phyloP scores from a whole-genome alignment of 2,113 vertebrate genomes.

The Antechinus stuartii region DNA sequence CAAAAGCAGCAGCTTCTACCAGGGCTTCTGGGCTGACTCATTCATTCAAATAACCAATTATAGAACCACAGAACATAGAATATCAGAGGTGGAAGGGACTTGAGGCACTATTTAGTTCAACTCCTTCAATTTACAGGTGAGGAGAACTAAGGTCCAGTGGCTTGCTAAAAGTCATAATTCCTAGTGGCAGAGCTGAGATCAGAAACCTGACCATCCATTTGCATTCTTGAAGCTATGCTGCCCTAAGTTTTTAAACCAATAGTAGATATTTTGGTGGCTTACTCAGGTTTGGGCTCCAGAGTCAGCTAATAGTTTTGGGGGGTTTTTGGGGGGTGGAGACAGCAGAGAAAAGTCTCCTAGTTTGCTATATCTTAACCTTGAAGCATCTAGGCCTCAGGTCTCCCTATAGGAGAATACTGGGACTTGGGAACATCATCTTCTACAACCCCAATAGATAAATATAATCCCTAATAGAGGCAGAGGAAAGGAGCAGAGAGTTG shows the following conservation, averaged over 20 bases:
- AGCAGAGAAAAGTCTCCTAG: neutral
- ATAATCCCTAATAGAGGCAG: neutral
- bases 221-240: neutral
- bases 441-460: neutral
- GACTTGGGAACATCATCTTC: neutral
- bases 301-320: neutral
- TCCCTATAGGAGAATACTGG: neutral
- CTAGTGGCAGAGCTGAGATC: neutral
- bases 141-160: neutral
- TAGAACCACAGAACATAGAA: neutral
- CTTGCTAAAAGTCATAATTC: neutral
- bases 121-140: neutral
- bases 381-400: neutral
- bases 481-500: neutral
- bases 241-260: neutral
- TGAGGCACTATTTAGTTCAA: neutral
- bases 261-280: neutral
- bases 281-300: neutral
- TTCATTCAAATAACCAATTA: slow-evolving; percentile 4
- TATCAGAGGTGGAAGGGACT: neutral
- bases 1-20: neutral
- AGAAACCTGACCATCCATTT: neutral
- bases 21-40: neutral
- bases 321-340: no score
- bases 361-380: neutral